Base-by-base conservation (phyloP, 2,797 vertebrate genomes). In the Hoplostethus mediterraneus region DNA sequence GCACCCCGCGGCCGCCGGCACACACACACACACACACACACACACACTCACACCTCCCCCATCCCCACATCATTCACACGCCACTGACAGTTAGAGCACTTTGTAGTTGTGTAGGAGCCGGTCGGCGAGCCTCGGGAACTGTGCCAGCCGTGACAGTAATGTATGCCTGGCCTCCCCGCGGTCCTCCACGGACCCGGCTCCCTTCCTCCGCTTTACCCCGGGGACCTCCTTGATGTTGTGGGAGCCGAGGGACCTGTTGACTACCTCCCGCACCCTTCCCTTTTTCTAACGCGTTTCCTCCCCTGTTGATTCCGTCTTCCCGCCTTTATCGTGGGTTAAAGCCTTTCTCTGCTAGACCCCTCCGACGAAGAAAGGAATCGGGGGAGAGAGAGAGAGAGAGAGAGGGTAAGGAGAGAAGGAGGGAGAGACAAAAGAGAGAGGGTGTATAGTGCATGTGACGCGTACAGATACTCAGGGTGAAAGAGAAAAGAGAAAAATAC, bases 161-260 rank as follows among this genome's bases (percentile, higher is more conserved):
- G 74, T 86, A 93, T 93, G 86, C 89, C 2, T 67, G 49, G 72
- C 53, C 67, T 81, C 82, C 80, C 75, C 13, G 9, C 16, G 68
- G 81, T 76, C 71, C 86, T 80, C 84, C 63, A 42, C 36, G 87
- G 90, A 86, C 87, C 76, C 73, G 77, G 81, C 81, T 88, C 76
- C 69, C 85, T 75, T 80, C 61, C 80, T 84, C 67, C 61, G 59
- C 73, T 62, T 73, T 73, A 63, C 87, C 77, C 81, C 79, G 67
- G 90, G 87, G 83, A 90, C 47, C 56, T 65, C 63, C 84, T 87
- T 88, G 89, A 90, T 76, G 83, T 88, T 89, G 70, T 73, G 80
- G 82, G 85, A 90, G 87, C 83, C 62, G 73, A 79, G 81, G 89
- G 21, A 21, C 82, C 88, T 88, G 85, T 89, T 91, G 90, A 89